phyloP scores from a whole-genome alignment of 2,113 vertebrate species.

The Muntiacus reevesi region DNA sequence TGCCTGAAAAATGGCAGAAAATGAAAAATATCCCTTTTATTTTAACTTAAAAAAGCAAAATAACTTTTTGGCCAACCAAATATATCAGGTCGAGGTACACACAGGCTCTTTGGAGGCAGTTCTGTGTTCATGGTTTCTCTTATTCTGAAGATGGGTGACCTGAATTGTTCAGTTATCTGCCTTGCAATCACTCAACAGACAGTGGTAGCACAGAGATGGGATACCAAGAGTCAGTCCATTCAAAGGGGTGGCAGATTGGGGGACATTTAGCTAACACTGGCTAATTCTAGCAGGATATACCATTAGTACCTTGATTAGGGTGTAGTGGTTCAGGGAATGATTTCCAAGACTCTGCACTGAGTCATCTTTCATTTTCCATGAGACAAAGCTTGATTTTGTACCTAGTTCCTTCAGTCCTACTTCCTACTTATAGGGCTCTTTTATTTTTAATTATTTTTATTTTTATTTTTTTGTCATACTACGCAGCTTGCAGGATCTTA shows the following conservation, averaged over 20 bases:
- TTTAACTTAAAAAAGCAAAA: no score
- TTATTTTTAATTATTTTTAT: no score
- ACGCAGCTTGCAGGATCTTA: neutral
- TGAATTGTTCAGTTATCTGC: neutral
- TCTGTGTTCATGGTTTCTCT: neutral
- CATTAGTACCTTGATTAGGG: neutral
- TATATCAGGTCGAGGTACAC: no score
- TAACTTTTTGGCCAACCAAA: no score
- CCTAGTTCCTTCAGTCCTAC: neutral
- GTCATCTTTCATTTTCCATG: neutral
- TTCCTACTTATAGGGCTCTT: neutral
- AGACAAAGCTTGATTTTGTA: neutral
- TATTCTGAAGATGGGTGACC: neutral
- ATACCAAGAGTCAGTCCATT: neutral
- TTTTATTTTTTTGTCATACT: no score
- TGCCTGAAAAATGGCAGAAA: no score
- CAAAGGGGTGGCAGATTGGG: neutral
- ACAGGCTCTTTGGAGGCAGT: neutral
- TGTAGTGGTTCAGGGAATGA: neutral
- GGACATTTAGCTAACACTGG: neutral
- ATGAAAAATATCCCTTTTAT: no score
- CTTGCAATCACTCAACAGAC: no score
- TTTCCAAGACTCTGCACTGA: neutral
- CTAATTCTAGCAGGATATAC: neutral
- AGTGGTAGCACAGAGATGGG: neutral